A percentile compares a stretch with the other conserved stretches of the same genome.
phyloP scores from a whole-genome alignment of 2,888 invertebrate genomes.

The Andrena camellia region DNA sequence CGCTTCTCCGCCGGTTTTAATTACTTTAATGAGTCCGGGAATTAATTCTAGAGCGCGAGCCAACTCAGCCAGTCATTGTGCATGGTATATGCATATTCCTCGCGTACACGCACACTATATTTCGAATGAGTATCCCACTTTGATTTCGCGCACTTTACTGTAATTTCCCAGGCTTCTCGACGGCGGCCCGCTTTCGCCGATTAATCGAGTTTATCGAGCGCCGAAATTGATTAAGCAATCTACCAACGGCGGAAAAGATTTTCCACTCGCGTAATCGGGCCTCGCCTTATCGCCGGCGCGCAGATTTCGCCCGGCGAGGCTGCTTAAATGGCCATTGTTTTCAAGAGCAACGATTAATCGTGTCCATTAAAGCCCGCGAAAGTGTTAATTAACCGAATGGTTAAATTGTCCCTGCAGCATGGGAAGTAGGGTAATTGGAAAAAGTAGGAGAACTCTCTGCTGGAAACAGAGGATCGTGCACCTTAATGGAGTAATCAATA shows the following conservation, averaged over 20 bases:
- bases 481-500: too few species aligned
- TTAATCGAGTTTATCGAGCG: constrained; percentile 44
- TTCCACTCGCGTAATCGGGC: constrained; percentile 28
- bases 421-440: background rate
- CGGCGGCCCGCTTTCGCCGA: background rate
- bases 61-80: constrained; percentile 45
- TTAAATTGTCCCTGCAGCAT: background rate
- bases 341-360: constrained; percentile 35
- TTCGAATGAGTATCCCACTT: background rate
- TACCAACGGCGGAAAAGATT: constrained; percentile 36
- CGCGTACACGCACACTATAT: too few species aligned
- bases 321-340: background rate
- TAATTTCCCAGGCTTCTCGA: constrained; percentile 14
- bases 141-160: constrained; percentile 35
- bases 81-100: too few species aligned
- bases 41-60: constrained; percentile 57
- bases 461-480: background rate
- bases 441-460: background rate
- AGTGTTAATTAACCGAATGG: constrained; percentile 17
- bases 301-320: background rate
- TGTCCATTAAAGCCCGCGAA: background rate
- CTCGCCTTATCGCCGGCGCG: constrained; percentile 29
- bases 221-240: constrained; percentile 27
- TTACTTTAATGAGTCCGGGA: constrained; percentile 65
- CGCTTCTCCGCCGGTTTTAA: constrained; percentile 48